Base-by-base conservation (phyloP, 2,113 vertebrate genomes). In the Cinclus cinclus region DNA sequence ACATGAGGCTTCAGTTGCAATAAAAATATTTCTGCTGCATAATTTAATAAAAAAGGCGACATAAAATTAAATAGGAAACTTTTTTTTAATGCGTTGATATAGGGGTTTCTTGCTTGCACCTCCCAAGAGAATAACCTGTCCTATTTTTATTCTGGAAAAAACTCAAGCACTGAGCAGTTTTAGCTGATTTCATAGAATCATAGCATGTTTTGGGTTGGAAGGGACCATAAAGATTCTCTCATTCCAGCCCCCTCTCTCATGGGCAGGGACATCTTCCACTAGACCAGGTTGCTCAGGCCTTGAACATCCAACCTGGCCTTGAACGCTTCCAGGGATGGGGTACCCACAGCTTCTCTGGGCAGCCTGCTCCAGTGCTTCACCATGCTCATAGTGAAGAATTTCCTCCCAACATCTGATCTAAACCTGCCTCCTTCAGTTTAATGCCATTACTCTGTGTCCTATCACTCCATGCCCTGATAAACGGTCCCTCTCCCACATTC, bases 201-300 rank as follows among this genome's bases (percentile, higher is more conserved):
- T 10, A 50, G 56, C 37, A 37, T 70, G 15, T 11, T 77, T 77
- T 37, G 12, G 4, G 7, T 41, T 63, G 49, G 58, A 70, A 49
- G 18, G 23, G 6, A 16, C 37, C 22, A 33, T 33, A 44, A 63
- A 33, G 27, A 44, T 44, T 25, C 8, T 25, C 25, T 42, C 2
- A 0, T 23, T 41, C 25, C 30, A 75, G 15, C 1, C 2, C 2
- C 14, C 14, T 59, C 24, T 68, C 3, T 10, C 39, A 53, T 3
- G 5, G 30, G 24, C 35, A 49, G 27, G 22, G 35, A 63, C 49
- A 35, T 6, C 10, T 77, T 77, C 31, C 18, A 10, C 49, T 20
- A 63, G 35, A 56, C 7, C 71, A 63, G 22, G 42, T 10, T 56
- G 41, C 49, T 56, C 49, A 76, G 42, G 13, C 46, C 46, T 47